Evolutionary conservation across 2,113 vertebrate species (phyloP), one percentile per base, ranked within the genome.

Genomic region (Ophthalmolycus amberensis): DNA sequence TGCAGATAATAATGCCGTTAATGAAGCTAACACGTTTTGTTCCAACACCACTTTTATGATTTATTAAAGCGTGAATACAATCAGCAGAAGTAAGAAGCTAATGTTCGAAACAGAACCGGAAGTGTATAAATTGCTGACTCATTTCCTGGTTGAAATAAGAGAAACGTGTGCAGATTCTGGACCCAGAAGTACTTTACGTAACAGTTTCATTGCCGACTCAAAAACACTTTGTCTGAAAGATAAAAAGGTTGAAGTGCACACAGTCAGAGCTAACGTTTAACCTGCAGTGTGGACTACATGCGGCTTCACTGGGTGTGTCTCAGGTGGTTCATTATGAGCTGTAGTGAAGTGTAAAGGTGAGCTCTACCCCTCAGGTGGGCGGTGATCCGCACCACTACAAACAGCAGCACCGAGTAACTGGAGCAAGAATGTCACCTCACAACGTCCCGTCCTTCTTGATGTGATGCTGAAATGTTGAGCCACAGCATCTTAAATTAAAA

Each of bases 291-390:
- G 37, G 27, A 11, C 34, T 16, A 5, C 32, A 9, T 3, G n/a
- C 52, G 10, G n/a, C 22, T 40, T 27, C 52, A 42, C 15, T 14
- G n/a, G 50, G 34, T n/a, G 68, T 71, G 34, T 58, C 52, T 58
- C 52, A 42, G 22, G 59, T 20, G 71, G 71, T 59, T 60, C 40
- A 72, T 72, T 12, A 44, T 72, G 6, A 59, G 70, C 70, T 22
- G 7, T 0, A 59, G 38, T 59, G 15, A 1, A n/a, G 67, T 25
- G 2, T 34, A 10, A 25, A 54, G 18, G 44, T 15, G 48, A 70
- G 40, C 4, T 34, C 32, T 34, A 34, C 4, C 32, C 37, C 5
- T n/a, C 22, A 25, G 63, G 32, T 34, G 32, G 4, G 4, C 32
- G 32, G 34, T 25, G 63, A 27, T 40, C 38, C 27, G 64, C 38